Conservation (phyloP, 1,140 invertebrate species). For the Eufriesea mexicana region DNA sequence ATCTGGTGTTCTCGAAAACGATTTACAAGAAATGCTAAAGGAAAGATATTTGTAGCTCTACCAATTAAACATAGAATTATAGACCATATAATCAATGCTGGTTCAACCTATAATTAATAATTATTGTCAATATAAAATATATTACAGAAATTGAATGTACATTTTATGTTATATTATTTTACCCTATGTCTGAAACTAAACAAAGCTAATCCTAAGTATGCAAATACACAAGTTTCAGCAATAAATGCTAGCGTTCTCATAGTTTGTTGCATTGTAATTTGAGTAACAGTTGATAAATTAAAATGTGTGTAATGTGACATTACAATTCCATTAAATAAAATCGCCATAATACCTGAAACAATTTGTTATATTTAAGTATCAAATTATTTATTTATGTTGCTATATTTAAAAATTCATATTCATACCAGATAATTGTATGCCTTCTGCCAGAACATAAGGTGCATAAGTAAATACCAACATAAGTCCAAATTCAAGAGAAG, state of each 20-base stretch:
- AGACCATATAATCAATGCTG: conserved; percentile 95
- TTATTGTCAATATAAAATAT: conserved; percentile 3
- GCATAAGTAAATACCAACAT: conserved; percentile 99
- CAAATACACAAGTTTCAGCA: conserved; percentile 99
- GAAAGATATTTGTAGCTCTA: conserved; percentile 98
- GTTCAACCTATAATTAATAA: conserved; percentile 83
- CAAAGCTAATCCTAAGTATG: conserved; percentile 98
- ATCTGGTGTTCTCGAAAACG: conserved; percentile 98
- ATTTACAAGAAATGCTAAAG: conserved; percentile 95
- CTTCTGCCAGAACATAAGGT: conserved; percentile 98
- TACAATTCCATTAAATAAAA: conserved; percentile 98
- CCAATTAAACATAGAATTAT: conserved; percentile 96
- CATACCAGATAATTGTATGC: conserved; percentile 95
- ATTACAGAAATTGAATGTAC: conserved; percentile 11
- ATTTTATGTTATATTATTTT: conserved; percentile 42
- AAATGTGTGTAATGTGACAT: conserved; percentile 99
- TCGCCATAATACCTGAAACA: conserved; percentile 98
- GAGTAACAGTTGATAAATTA: conserved; percentile 98
- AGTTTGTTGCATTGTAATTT: conserved; percentile 99
- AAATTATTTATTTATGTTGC: background rate
- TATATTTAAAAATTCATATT: conserved; percentile 12
- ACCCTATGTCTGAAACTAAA: conserved; percentile 96
- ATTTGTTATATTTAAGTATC: conserved; percentile 12
- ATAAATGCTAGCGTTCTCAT: conserved; percentile 98
- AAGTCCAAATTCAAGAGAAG: conserved; percentile 98